phyloP scores from a whole-genome alignment of 2,113 vertebrate species.

The Osmerus eperlanus region DNA sequence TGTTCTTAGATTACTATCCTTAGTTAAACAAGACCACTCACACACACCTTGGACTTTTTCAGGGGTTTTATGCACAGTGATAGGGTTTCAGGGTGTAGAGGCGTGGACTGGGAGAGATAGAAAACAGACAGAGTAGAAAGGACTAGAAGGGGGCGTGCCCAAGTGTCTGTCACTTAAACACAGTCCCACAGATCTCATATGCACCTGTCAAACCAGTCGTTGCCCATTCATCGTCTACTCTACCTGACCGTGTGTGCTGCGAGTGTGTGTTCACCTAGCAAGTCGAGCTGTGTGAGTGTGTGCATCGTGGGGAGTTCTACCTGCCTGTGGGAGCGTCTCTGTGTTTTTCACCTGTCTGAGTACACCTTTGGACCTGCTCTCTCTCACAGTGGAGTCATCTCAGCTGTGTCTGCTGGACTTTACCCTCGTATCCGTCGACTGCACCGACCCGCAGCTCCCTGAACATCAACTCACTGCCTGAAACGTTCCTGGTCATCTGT shows the following conservation, averaged over 20 bases:
- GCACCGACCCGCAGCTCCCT: no score
- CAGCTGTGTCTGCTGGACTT: no score
- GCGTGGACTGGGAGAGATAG: neutral
- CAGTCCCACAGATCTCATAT: conserved; percentile 18
- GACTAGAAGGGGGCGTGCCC: conserved; percentile 50
- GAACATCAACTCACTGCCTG: neutral
- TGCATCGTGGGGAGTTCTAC: neutral
- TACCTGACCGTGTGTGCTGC: neutral
- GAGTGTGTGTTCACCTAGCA: neutral
- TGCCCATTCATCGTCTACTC: conserved; percentile 12
- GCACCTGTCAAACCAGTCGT: conserved; percentile 54
- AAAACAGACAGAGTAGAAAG: neutral
- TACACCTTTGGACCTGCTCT: no score
- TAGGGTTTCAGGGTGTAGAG: neutral
- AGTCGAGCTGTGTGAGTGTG: neutral
- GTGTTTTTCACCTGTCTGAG: neutral
- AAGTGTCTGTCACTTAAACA: neutral
- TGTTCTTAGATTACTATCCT: no score
- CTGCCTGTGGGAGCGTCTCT: neutral
- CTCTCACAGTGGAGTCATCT: no score
- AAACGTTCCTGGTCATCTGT: no score
- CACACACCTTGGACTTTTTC: no score
- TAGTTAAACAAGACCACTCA: no score
- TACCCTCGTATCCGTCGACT: no score
- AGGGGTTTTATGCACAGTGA: neutral